These are phyloP conservation scores for Aspidiotus rigidus DNA, from an alignment of 2,888 invertebrate species.

Conservation along the genomic window DNA sequence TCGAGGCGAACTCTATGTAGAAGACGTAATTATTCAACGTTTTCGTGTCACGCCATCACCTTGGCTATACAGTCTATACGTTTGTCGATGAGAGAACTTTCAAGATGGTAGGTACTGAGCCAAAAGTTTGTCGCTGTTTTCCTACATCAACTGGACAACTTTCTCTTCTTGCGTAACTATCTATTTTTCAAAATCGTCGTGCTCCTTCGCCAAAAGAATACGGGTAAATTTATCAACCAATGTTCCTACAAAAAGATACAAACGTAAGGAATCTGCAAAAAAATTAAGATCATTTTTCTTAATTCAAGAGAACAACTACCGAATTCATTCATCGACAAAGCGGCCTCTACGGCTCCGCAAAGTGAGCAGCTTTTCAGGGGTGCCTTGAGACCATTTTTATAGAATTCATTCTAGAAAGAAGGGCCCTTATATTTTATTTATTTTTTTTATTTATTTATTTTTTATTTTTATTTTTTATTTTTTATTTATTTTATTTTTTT, in stretches of 20 bases:
- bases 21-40: conserved; percentile 58
- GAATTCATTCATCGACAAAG: conserved; percentile 46
- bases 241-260: conserved; percentile 46
- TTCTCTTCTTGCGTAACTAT: conserved; percentile 83
- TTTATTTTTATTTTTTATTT: no score
- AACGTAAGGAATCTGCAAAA: background rate
- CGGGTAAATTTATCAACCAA: conserved; percentile 85
- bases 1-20: conserved; percentile 60
- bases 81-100: conserved; percentile 66
- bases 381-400: no score
- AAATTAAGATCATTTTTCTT: conserved; percentile 4
- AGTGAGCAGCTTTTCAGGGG: no score
- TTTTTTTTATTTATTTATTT: no score
- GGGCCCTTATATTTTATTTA: no score
- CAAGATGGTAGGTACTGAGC: conserved; percentile 88
- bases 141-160: conserved; percentile 64
- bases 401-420: no score
- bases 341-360: no score
- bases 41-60: conserved; percentile 58
- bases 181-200: conserved; percentile 88
- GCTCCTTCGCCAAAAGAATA: conserved; percentile 78
- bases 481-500: no score
- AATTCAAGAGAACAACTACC: conserved; percentile 39
- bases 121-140: conserved; percentile 76
- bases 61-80: conserved; percentile 66